Base-by-base conservation (phyloP, 2,888 invertebrate species). In the Coleophora flavipennella region DNA sequence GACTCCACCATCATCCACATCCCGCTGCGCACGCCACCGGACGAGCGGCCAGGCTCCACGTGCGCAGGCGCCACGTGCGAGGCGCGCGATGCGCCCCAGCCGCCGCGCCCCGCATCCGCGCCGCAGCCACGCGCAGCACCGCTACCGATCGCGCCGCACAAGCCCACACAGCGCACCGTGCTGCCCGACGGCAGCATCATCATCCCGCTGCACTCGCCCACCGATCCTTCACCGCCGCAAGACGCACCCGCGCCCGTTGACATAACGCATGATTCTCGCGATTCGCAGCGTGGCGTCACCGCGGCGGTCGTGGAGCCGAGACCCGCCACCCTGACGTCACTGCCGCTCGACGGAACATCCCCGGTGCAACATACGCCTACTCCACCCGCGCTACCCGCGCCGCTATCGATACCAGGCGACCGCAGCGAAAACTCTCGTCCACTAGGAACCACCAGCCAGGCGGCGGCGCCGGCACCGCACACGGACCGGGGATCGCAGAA, bases 1-100 rank as follows among this genome's bases (percentile, higher is more conserved):
- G 86, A 88, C 73, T 86, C 31, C 88, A 90, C 89, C 1, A 85
- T 88, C 39, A 90, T 92, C 39, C 88, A 91, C 48, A 92, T 92
- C 53, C 92, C 92, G 1, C 65, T 92, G 41, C 91, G 90, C 47
- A 91, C 92, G n/a, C 91, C 91, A 3, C 90, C 90, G 0, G 90
- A 90, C 45, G 91, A 90, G 57, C 78, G 84, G 36, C 81, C 86
- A 32, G 55, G 49, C 20, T 20, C 20, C 20, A 20, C 20, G 20
- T 20, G 20, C 20, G 20, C 6, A 4, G 53, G 49, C 13, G 44
- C 13, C 32, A 44, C 3, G 38, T 37, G 8, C 8, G 25, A 8
- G 45, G 35, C 0, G 47, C 49, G 14, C 31, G 43, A n/a, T 36
- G 35, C 12, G 53, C 57, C 2, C 66, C 33, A 62, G 14, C 39